Base-by-base conservation (phyloP, 2,797 vertebrate genomes). In the Tapera naevia region DNA sequence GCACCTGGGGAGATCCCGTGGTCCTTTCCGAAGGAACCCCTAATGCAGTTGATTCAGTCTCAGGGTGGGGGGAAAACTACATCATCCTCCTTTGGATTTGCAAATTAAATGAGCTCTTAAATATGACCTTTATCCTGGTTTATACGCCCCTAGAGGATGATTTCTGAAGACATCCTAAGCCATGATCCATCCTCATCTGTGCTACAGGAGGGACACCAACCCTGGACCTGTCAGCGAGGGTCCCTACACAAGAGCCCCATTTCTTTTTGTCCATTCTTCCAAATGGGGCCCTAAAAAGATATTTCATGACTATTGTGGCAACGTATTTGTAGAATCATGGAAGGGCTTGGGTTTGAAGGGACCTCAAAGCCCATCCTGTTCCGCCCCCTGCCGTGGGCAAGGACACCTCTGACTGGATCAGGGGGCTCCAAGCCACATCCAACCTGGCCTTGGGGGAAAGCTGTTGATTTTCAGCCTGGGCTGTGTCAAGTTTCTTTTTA, bases 1-100 rank as follows among this genome's bases (percentile, higher is more conserved):
- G 24, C 24, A 1, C 43, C 35, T 11, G 10, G 50, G 10, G 67
- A 48, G 50, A 56, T 71, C 51, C 71, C 0, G 0, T 6, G 22
- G 24, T 10, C 80, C 58, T 23, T 80, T 48, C 69, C 0, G 81
- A 54, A 37, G 66, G 39, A 32, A 16, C 27, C 48, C 53, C 33
- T 27, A 66, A 45, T 72, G 35, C 19, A 18, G 10, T 19, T 1
- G 17, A 5, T 3, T 53, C 32, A 14, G 46, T 39, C 32, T 33
- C 6, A 1, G 46, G 9, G 14, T 10, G 39, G 39, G 53, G 12
- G 27, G 4, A 5, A n/a, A 45, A 5, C 3, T 30, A 21, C 8
- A 14, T 13, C 4, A 5, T 0, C 17, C n/a, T 71, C 48, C 58
- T 74, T 45, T n/a, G 19, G 30, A 9, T 39, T 54, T 82, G 58